Conservation (phyloP, 2,113 vertebrate genomes). For the Salvelinus fontinalis region DNA sequence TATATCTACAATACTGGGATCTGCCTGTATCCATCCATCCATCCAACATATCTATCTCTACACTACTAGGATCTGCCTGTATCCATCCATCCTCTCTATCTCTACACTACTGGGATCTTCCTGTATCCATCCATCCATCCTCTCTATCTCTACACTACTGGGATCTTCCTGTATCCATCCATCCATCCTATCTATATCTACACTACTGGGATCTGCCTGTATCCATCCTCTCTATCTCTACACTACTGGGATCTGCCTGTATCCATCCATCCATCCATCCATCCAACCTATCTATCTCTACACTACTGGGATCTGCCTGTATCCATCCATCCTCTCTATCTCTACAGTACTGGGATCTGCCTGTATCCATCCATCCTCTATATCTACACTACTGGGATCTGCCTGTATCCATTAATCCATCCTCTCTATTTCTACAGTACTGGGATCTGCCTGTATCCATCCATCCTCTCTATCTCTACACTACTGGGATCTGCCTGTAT, state of each 20-base stretch:
- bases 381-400: too few species aligned
- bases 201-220: too few species aligned
- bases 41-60: too few species aligned
- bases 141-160: not conserved
- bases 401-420: not conserved
- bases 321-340: slow-evolving; percentile 10
- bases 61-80: not conserved
- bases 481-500: not conserved
- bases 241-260: too few species aligned
- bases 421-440: not conserved
- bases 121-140: not conserved
- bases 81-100: not conserved
- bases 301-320: too few species aligned
- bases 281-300: too few species aligned
- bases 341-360: too few species aligned
- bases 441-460: not conserved
- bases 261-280: slow-evolving; percentile 13
- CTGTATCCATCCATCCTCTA: slow-evolving; percentile 1
- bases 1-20: not conserved
- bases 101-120: not conserved
- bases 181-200: not conserved
- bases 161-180: not conserved
- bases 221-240: slow-evolving; percentile 22
- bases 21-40: not conserved
- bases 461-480: not conserved